These are phyloP conservation scores for Sylvicola cinctus DNA, from an alignment of 2,888 invertebrate genomes.

Conservation along the genomic window DNA sequence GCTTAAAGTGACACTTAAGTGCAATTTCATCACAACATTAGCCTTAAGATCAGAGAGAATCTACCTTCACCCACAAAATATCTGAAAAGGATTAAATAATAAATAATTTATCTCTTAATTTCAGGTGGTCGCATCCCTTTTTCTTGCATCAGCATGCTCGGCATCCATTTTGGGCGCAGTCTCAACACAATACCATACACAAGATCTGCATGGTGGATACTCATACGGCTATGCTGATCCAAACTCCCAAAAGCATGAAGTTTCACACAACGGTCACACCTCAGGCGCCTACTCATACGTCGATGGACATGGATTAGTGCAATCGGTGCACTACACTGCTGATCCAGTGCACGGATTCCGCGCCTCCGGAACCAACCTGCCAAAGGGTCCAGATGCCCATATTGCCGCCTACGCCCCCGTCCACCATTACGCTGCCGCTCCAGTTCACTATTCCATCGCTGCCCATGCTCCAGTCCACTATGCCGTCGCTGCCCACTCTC, in stretches of 20 bases:
- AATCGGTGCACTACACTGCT: slow-evolving; percentile 40
- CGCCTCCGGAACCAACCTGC: slow-evolving; percentile 41
- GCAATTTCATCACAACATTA: no score
- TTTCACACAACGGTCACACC: slow-evolving; percentile 36
- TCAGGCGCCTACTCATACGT: slow-evolving; percentile 47
- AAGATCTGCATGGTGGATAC: slow-evolving; percentile 38
- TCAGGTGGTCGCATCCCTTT: slow-evolving; percentile 17
- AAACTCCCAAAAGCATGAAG: slow-evolving; percentile 40
- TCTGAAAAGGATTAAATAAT: no score
- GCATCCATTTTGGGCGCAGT: slow-evolving; percentile 18
- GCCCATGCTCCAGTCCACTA: slow-evolving; percentile 15
- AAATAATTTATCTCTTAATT: no score
- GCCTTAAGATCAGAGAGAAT: no score
- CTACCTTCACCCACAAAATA: no score
- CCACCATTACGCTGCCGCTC: slow-evolving; percentile 7
- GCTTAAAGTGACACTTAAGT: no score
- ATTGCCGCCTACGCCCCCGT: slow-evolving; percentile 1
- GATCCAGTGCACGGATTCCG: slow-evolving; percentile 41
- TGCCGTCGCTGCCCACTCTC: slow-evolving; percentile 9
- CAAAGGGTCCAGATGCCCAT: slow-evolving; percentile 29
- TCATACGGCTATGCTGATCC: slow-evolving; percentile 42
- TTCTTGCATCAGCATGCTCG: slow-evolving; percentile 20
- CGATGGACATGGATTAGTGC: slow-evolving; percentile 40
- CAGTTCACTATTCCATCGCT: slow-evolving; percentile 11
- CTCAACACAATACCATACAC: slow-evolving; percentile 33